Evolutionary conservation across 2,113 vertebrate genomes (phyloP).

Genomic region (Leiothrix lutea): DNA sequence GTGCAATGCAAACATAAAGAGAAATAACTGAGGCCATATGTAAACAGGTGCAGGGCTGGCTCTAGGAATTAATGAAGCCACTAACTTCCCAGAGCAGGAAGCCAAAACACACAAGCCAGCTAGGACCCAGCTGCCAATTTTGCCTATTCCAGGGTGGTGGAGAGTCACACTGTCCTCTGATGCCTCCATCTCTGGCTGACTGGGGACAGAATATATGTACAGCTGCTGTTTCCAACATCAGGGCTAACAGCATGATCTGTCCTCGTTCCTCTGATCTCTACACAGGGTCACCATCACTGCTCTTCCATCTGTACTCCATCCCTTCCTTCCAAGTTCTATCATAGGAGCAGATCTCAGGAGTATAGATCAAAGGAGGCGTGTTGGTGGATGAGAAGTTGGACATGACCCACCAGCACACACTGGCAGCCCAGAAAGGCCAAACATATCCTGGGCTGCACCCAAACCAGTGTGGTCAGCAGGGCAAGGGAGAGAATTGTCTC

Average conservation of each 20-base stretch:
- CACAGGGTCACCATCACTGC: not conserved
- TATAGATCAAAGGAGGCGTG: not conserved
- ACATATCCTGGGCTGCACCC: not conserved
- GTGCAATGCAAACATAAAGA: not conserved
- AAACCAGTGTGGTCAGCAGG: not conserved
- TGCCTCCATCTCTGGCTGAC: not conserved
- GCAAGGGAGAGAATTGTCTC: rapidly evolving
- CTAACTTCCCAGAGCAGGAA: not conserved
- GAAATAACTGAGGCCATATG: not conserved
- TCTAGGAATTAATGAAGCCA: not conserved
- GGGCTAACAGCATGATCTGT: not conserved
- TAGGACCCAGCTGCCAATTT: not conserved
- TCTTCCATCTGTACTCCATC: not conserved
- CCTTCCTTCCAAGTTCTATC: not conserved
- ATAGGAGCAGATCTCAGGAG: not conserved
- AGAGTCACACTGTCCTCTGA: not conserved
- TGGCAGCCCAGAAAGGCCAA: not conserved
- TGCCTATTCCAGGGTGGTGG: not conserved
- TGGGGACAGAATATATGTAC: not conserved
- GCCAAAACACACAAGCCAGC: not conserved
- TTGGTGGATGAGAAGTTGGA: not conserved
- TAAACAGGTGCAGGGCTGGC: not conserved
- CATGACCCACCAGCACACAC: not conserved
- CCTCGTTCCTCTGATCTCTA: not conserved
- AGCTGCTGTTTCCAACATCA: not conserved